phyloP scores from a whole-genome alignment of 2,113 vertebrate genomes.

The Morone saxatilis region DNA sequence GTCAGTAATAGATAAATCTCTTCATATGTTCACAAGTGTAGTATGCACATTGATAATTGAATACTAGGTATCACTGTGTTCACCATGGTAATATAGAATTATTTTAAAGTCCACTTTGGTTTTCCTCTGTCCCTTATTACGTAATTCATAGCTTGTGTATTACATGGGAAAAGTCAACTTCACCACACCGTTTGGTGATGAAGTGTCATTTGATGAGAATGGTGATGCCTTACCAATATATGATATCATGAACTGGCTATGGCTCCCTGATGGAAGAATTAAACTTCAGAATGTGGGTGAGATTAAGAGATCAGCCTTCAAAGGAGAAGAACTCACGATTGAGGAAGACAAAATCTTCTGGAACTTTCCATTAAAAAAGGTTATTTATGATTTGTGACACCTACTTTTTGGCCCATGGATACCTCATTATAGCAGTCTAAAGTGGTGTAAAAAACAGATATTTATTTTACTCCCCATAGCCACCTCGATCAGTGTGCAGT shows the following conservation, averaged over 20 bases:
- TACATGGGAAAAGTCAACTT: conserved; percentile 79
- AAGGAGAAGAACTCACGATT: conserved; percentile 66
- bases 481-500: conserved; percentile 81
- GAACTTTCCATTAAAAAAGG: conserved; percentile 62
- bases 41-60: neutral
- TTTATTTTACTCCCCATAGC: conserved; percentile 52
- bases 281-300: conserved; percentile 70
- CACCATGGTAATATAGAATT: neutral
- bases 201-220: conserved; percentile 80
- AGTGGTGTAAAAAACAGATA: neutral
- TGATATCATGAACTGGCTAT: conserved; percentile 82
- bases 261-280: conserved; percentile 60
- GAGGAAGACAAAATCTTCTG: conserved; percentile 75
- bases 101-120: neutral
- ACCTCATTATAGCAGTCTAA: too few relatives aligned
- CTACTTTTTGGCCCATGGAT: neutral
- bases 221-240: conserved; percentile 81
- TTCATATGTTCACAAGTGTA: too few relatives aligned
- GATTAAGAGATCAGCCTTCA: conserved; percentile 64
- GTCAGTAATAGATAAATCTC: too few relatives aligned
- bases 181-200: conserved; percentile 78
- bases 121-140: neutral
- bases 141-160: conserved; percentile 65
- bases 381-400: conserved; percentile 21
- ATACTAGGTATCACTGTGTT: neutral